Percentiles rank a stretch among this genome's conserved stretches.
Evolutionary conservation across 2,797 vertebrate genomes (phyloP).

Genomic region (Petrocephalus sullivani): DNA sequence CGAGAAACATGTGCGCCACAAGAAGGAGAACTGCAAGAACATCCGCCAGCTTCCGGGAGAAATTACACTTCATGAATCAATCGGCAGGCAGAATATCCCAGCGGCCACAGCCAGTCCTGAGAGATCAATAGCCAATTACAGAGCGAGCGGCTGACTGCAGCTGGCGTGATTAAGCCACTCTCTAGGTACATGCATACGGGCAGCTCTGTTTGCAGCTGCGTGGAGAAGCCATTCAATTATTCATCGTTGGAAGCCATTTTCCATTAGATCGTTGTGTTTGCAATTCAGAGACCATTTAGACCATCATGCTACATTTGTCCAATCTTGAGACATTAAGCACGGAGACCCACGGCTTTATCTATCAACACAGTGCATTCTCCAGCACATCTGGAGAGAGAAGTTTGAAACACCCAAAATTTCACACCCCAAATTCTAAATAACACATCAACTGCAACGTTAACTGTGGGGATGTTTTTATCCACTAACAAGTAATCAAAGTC

Average conservation of each 20-base stretch:
- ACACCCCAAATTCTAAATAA: not conserved
- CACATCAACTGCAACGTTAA: not conserved
- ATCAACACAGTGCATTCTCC: not conserved
- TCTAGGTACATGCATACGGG: conserved; percentile 6
- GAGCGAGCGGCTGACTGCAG: not conserved
- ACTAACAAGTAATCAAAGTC: not conserved
- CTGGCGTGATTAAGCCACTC: not conserved
- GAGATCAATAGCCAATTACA: conserved; percentile 37
- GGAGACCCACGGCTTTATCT: not conserved
- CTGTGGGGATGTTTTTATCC: not conserved
- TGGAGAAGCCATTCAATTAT: conserved; percentile 8
- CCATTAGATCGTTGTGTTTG: not conserved
- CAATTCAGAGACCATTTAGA: not conserved
- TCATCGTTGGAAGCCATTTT: conserved; percentile 1
- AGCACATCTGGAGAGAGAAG: not conserved
- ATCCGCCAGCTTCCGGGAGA: not conserved
- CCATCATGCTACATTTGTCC: not conserved
- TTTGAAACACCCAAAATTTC: not conserved
- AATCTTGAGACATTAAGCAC: not conserved
- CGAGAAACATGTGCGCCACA: not conserved
- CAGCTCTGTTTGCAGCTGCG: conserved; percentile 5
- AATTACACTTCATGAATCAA: not conserved
- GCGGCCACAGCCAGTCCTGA: conserved; percentile 3
- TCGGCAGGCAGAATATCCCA: not conserved
- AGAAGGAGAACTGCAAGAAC: not conserved